Percentiles rank a stretch among this genome's conserved stretches.
Conservation (phyloP, 2,888 invertebrate species). For the Plusia festucae region DNA sequence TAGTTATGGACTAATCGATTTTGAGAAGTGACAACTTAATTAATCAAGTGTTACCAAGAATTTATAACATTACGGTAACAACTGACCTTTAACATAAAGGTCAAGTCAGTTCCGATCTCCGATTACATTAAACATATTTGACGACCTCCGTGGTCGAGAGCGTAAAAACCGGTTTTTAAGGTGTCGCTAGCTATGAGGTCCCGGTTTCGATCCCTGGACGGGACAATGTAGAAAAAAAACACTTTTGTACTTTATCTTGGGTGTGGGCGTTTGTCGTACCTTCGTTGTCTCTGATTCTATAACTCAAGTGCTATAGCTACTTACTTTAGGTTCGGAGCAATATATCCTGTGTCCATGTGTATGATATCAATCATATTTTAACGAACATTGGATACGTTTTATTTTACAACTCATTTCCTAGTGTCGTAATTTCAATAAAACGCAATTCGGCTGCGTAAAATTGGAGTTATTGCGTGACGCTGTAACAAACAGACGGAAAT, state of each 20-base stretch:
- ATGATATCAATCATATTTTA: neutral
- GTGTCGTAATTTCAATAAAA: slow-evolving; percentile 2
- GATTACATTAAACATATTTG: slow-evolving; percentile 1
- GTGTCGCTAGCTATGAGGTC: too few relatives aligned
- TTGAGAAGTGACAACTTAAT: slow-evolving; percentile 6
- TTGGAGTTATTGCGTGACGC: neutral
- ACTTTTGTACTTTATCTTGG: too few relatives aligned
- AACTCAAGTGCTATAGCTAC: too few relatives aligned
- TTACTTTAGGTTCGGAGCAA: too few relatives aligned
- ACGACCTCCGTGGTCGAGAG: too few relatives aligned
- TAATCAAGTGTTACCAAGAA: slow-evolving; percentile 10
- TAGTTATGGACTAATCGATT: too few relatives aligned
- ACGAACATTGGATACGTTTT: neutral
- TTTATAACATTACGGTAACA: slow-evolving; percentile 32
- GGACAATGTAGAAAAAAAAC: too few relatives aligned
- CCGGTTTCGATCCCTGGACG: too few relatives aligned
- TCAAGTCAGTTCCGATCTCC: slow-evolving; percentile 20
- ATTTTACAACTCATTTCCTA: slow-evolving; percentile 1
- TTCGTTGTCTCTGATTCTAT: too few relatives aligned
- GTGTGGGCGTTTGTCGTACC: too few relatives aligned
- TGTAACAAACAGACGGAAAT: slow-evolving; percentile 3
- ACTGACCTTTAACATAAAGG: slow-evolving; percentile 38
- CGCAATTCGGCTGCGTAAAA: neutral
- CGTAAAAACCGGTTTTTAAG: too few relatives aligned
- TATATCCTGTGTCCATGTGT: too few relatives aligned